Percentiles rank a stretch among this genome's conserved stretches.
These are phyloP conservation scores for Microchirus variegatus DNA, from an alignment of 2,797 vertebrate genomes.

Conservation along the genomic window DNA sequence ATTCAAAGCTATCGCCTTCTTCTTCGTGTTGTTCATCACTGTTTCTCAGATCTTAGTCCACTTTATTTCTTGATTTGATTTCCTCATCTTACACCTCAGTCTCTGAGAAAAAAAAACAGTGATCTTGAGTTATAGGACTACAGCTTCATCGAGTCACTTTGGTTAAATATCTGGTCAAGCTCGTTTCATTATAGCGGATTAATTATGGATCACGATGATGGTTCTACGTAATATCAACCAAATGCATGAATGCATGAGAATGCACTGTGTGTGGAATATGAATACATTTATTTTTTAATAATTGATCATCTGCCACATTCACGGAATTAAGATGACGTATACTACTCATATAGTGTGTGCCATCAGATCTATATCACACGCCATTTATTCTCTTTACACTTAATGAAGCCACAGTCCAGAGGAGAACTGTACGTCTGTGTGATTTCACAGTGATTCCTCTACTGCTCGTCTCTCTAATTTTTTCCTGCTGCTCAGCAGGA, in stretches of 20 bases:
- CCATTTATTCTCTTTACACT: not conserved
- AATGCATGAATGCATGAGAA: slow-evolving; percentile 32
- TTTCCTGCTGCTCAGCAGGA: slow-evolving; percentile 25
- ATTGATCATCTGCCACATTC: slow-evolving; percentile 44
- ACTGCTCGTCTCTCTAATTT: slow-evolving; percentile 27
- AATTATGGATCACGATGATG: slow-evolving; percentile 3
- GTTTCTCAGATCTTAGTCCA: too few relatives aligned
- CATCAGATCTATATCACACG: slow-evolving; percentile 3
- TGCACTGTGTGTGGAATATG: slow-evolving; percentile 45
- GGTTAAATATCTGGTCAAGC: not conserved
- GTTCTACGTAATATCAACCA: slow-evolving; percentile 15
- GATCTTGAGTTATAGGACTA: too few relatives aligned
- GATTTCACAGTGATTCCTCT: slow-evolving; percentile 54
- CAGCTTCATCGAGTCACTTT: not conserved
- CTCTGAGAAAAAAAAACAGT: too few relatives aligned
- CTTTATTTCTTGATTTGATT: too few relatives aligned
- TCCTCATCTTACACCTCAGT: too few relatives aligned
- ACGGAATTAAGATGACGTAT: slow-evolving; percentile 30
- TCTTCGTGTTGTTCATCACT: too few relatives aligned
- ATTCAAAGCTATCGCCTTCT: too few relatives aligned
- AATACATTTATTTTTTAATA: slow-evolving; percentile 55
- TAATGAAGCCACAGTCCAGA: slow-evolving; percentile 14
- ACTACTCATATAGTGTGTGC: slow-evolving; percentile 14
- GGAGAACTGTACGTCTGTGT: slow-evolving; percentile 17
- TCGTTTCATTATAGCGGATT: slow-evolving; percentile 5